These are phyloP conservation scores for Scaptomyza pallida DNA, from an alignment of 1,140 invertebrate species.

Conservation along the genomic window DNA sequence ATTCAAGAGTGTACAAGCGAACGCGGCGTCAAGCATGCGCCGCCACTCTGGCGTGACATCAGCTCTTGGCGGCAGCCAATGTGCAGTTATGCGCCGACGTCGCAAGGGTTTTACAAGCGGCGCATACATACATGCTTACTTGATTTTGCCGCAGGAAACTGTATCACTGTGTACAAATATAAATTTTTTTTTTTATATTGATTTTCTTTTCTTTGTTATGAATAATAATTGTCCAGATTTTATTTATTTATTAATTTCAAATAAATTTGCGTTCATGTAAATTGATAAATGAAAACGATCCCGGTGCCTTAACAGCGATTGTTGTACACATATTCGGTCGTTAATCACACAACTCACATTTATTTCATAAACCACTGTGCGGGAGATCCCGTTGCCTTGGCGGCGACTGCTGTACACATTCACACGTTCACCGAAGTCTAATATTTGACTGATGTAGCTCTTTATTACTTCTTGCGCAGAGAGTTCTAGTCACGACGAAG, in stretches of 20 bases:
- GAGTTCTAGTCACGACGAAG: neutral
- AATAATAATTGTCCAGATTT: neutral
- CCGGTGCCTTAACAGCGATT: too few relatives aligned
- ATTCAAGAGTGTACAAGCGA: too few relatives aligned
- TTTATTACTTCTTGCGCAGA: neutral
- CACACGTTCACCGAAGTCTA: neutral
- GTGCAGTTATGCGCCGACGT: too few relatives aligned
- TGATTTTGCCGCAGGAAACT: too few relatives aligned
- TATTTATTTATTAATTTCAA: neutral
- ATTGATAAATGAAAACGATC: neutral
- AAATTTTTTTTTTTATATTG: too few relatives aligned
- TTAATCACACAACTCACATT: neutral
- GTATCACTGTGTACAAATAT: too few relatives aligned
- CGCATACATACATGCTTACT: too few relatives aligned
- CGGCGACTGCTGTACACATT: neutral
- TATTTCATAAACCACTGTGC: neutral
- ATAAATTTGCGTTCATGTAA: conserved; percentile 1
- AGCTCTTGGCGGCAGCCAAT: too few relatives aligned
- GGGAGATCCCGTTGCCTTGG: too few relatives aligned
- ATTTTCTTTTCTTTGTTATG: neutral
- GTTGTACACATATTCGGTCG: neutral
- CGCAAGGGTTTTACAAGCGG: too few relatives aligned
- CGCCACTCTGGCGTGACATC: too few relatives aligned
- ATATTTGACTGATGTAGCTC: neutral
- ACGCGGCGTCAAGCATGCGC: too few relatives aligned